Evolutionary conservation across 2,113 vertebrate genomes (phyloP).

Genomic region (Phrynosoma blainvillii): DNA sequence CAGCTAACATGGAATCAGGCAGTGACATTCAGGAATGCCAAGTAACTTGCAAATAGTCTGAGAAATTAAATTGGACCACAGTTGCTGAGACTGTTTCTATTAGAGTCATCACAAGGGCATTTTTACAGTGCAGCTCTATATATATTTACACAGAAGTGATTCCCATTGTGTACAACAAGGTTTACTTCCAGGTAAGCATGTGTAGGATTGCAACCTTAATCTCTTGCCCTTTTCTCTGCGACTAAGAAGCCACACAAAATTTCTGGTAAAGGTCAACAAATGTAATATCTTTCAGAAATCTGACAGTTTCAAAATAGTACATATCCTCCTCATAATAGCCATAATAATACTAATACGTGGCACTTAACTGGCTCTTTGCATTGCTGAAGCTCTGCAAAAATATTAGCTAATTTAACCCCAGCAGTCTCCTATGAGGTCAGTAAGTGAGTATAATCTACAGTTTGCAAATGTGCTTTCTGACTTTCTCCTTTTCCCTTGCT

Average conservation of each 20-base stretch:
- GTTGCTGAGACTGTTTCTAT: neutral
- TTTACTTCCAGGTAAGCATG: neutral
- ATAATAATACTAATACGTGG: conserved; percentile 49
- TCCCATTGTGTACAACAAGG: neutral
- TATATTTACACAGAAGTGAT: neutral
- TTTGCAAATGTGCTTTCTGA: conserved; percentile 53
- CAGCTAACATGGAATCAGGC: neutral
- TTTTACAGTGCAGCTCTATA: neutral
- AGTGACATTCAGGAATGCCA: neutral
- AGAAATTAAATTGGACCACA: neutral
- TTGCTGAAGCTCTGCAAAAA: conserved; percentile 54
- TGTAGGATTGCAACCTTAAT: neutral
- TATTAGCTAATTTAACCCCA: conserved; percentile 68
- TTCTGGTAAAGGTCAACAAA: conserved; percentile 39
- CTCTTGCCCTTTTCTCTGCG: conserved; percentile 13
- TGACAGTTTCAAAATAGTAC: conserved; percentile 39
- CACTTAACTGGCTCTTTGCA: conserved; percentile 47
- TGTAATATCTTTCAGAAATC: conserved; percentile 52
- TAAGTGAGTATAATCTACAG: conserved; percentile 63
- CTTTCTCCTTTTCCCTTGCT: conserved; percentile 47
- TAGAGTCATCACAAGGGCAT: conserved; percentile 24
- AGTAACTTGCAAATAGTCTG: neutral
- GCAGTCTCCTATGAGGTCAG: conserved; percentile 49
- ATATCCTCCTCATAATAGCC: conserved; percentile 27
- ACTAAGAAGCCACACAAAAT: conserved; percentile 49